Base-by-base conservation (phyloP, 1,140 invertebrate genomes). In the Bombus confusus region DNA sequence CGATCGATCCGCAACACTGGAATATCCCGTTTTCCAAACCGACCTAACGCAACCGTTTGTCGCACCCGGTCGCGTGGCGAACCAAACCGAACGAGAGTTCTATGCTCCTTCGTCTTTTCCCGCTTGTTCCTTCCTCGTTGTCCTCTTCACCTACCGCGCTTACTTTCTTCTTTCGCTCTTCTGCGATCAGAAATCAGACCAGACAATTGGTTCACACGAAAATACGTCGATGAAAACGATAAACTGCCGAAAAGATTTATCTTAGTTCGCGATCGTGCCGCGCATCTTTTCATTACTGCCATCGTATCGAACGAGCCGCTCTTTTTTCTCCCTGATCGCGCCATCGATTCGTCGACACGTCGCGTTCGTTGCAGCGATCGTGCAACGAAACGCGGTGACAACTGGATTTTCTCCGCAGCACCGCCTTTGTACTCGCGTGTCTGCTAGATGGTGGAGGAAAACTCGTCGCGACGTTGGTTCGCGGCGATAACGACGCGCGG, bases 271-370 rank as follows among this genome's bases (percentile, higher is more conserved):
- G 22, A 18, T 64, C 76, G 76, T 31, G 25, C 9, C n/a, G 39
- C 39, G 76, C 59, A 22, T 66, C 15, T 31, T 31, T 47, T 43
- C 28, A n/a, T 72, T 80, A 80, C 68, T 59, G 79, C 68, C 79
- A 71, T 37, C 68, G 37, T 59, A 6, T 39, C 31, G 64, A 66
- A 66, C 64, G 64, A 66, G 6, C 15, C 31, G 31, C 64, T 39
- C 52, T 15, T 31, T 39, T 34, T 28, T 57, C 34, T 37, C 1
- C 31, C 3, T 10, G 22, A 31, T n/a, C 37, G 37, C 10, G 8
- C 25, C 5, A n/a, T 28, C 69, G 37, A 13, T 39, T 15, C 12
- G 37, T 28, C 22, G 69, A 68, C 22, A 8, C 4, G 31, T 22
- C 18, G 66, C 66, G 9, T 34, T 68, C 1, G 31, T 9, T 22